A percentile compares a stretch with the other conserved stretches of the same genome.
Conservation (phyloP, 2,797 vertebrate genomes). For the Falco peregrinus region DNA sequence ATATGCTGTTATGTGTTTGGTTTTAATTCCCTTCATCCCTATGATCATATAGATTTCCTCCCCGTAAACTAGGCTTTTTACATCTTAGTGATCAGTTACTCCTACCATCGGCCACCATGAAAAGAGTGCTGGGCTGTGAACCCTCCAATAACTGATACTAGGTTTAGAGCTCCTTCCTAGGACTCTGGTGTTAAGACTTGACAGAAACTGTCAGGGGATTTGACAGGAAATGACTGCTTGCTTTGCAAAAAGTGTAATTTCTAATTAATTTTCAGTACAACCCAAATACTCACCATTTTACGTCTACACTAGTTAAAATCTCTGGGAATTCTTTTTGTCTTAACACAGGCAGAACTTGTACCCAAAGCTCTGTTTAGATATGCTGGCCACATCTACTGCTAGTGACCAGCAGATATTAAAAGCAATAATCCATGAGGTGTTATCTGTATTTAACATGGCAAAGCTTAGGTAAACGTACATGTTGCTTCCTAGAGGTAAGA, state of each 20-base stretch:
- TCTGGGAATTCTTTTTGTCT: background rate
- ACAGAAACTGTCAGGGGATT: background rate
- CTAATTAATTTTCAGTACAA: background rate
- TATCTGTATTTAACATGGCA: background rate
- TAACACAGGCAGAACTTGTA: background rate
- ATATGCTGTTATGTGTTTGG: background rate
- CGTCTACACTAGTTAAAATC: background rate
- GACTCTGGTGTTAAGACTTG: background rate
- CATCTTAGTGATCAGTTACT: background rate
- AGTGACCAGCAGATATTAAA: background rate
- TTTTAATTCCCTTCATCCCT: slow-evolving; percentile 40
- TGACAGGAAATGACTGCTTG: background rate
- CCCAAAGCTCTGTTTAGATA: background rate
- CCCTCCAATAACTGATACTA: background rate
- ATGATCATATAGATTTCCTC: background rate
- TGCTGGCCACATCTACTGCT: background rate
- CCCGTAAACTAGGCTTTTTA: background rate
- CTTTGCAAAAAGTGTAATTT: background rate
- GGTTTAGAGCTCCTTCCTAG: background rate
- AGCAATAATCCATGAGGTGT: background rate
- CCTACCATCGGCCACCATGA: background rate
- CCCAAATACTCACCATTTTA: background rate
- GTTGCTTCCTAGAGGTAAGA: background rate
- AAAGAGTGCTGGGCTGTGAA: slow-evolving; percentile 1
- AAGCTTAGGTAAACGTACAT: background rate